A percentile compares a stretch with the other conserved stretches of the same genome.
phyloP scores from a whole-genome alignment of 2,113 vertebrate species.

The Cepphus grylle region DNA sequence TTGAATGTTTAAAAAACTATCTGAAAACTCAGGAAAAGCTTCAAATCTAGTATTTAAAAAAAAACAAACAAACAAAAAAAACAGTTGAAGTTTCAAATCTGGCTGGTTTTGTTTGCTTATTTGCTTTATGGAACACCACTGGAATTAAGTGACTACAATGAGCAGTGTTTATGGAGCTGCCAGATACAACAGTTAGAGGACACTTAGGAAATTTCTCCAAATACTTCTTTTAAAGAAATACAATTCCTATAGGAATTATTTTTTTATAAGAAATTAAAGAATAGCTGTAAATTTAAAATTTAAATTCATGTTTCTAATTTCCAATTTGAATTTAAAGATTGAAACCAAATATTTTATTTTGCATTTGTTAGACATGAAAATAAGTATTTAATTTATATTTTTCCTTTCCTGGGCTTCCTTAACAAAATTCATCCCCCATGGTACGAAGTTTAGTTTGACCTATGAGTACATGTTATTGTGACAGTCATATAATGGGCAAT shows the following conservation, averaged over 20 bases:
- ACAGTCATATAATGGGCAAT: accelerated
- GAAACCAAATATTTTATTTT: neutral
- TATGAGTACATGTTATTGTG: neutral
- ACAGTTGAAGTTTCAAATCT: neutral
- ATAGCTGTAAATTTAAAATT: neutral
- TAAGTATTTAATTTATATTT: neutral
- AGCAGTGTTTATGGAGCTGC: neutral
- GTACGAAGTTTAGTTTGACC: neutral
- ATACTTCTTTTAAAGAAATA: neutral
- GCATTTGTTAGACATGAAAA: neutral
- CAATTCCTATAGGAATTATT: neutral
- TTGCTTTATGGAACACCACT: neutral
- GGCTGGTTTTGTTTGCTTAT: neutral
- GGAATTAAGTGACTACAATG: neutral
- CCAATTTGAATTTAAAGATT: neutral
- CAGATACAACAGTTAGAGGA: neutral
- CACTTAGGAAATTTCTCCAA: neutral
- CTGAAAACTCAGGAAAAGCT: neutral
- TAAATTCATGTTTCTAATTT: neutral
- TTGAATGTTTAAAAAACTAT: neutral
- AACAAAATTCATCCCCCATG: neutral
- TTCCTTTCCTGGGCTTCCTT: neutral
- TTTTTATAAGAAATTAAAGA: neutral
- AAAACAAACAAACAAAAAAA: too few species aligned
- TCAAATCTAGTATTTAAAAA: neutral